Evolutionary conservation across 2,888 invertebrate genomes (phyloP).

Genomic region (Brachylomia viminalis): DNA sequence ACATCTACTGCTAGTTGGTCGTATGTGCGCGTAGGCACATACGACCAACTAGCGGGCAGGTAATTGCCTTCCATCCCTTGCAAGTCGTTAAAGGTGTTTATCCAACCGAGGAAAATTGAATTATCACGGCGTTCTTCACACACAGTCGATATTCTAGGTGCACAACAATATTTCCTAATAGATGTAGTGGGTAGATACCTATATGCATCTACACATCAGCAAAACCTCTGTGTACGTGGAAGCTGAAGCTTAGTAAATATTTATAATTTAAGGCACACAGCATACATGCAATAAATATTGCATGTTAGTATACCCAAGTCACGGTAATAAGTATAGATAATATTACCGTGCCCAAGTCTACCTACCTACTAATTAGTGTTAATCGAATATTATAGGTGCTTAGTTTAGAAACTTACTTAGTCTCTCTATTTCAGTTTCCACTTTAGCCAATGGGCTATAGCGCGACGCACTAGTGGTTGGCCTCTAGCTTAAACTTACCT

Average conservation of each 20-base stretch:
- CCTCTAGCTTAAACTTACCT: neutral
- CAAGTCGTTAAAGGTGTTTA: slow-evolving; percentile 6
- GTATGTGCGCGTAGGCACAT: no score
- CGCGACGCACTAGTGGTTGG: neutral
- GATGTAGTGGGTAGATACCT: neutral
- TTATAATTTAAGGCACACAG: neutral
- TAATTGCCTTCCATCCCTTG: slow-evolving; percentile 5
- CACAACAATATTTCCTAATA: neutral
- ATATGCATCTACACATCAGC: neutral
- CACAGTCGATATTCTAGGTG: slow-evolving; percentile 1
- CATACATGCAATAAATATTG: slow-evolving; percentile 4
- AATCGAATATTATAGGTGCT: neutral
- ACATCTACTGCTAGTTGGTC: no score
- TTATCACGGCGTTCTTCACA: slow-evolving; percentile 1
- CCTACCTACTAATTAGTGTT: slow-evolving; percentile 7
- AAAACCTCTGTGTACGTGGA: neutral
- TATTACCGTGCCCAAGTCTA: no score
- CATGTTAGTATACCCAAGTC: slow-evolving; percentile 7
- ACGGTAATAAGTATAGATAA: no score
- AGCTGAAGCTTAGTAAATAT: neutral
- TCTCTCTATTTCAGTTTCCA: no score
- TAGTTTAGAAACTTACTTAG: slow-evolving; percentile 6
- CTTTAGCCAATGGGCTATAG: neutral
- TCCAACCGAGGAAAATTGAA: slow-evolving; percentile 10
- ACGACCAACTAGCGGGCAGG: neutral